phyloP scores from a whole-genome alignment of 92 coral and sea anemone genomes.

The Porites evermanni region DNA sequence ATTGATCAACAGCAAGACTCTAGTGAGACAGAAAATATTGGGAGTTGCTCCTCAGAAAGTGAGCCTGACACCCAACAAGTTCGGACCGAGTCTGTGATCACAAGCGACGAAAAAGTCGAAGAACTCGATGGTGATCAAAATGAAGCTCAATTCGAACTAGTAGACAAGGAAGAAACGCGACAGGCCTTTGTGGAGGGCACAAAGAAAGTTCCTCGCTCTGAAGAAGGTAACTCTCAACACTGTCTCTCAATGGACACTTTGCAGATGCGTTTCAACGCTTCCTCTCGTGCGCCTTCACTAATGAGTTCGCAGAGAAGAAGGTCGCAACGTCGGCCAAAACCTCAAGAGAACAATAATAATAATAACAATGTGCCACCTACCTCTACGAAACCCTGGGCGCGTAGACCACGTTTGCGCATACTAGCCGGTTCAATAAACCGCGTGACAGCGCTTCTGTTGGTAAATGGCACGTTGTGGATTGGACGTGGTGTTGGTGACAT shows the following conservation, averaged over 20 bases:
- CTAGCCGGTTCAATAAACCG: conserved; percentile 81
- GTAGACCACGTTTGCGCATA: conserved; percentile 74
- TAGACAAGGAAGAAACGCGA: conserved; percentile 66
- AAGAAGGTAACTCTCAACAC: not conserved
- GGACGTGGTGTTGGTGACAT: conserved; percentile 86
- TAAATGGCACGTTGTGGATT: conserved; percentile 83
- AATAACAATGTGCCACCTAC: not conserved
- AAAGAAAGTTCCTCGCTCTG: conserved; percentile 21
- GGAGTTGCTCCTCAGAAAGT: not conserved
- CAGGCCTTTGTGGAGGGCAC: conserved; percentile 66
- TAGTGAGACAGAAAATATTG: not conserved
- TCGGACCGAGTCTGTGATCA: not conserved
- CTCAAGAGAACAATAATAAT: not conserved
- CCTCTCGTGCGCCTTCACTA: conserved; percentile 65
- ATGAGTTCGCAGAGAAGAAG: conserved; percentile 67
- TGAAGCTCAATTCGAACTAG: conserved; percentile 65
- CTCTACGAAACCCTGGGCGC: conserved; percentile 42
- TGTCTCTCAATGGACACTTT: conserved; percentile 67
- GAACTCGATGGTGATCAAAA: not conserved
- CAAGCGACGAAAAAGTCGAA: not conserved
- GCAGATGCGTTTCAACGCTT: conserved; percentile 33
- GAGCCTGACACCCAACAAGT: not conserved
- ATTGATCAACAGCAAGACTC: not conserved
- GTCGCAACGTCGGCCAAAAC: conserved; percentile 50
- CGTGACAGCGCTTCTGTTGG: conserved; percentile 77